Base-by-base conservation (phyloP, 2,113 vertebrate genomes). In the Deroptyus accipitrinus region DNA sequence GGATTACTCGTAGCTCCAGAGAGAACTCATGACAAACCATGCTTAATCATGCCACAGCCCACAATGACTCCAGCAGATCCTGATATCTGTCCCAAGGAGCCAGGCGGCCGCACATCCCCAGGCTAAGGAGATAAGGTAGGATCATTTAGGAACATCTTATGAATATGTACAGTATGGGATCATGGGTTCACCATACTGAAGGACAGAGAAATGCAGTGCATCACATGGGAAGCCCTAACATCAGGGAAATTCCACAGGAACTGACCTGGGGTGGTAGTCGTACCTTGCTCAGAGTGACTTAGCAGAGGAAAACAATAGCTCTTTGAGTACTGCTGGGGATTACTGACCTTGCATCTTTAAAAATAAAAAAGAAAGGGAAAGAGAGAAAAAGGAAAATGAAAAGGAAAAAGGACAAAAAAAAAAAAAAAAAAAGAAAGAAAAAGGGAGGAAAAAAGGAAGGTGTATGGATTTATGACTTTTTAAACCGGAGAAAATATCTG, bases 51-150 rank as follows among this genome's bases (percentile, higher is more conserved):
- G 30, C 70, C 75, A 16, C 0, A 0, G 83, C 55, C 77, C 81
- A 54, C n/a, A 23, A 42, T 5, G 77, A 42, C 83, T 80, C 91
- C 7, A 1, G 46, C 41, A 27, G 61, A n/a, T 63, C 55, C 90
- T 8, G 23, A 31, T 19, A 68, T 69, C 17, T 39, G 33, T 57
- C 14, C 51, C 7, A 4, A 54, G 73, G 44, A 81, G 68, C 46
- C 4, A 0, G 20, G 27, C 2, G 0, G 49, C 25, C 7, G 2
- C 4, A 0, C 3, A 15, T 20, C 78, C 63, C 49, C 41, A 3
- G 72, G 86, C 48, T 30, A n/a, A 83, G 73, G 76, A 95, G 68
- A 73, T 27, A 33, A 74, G 22, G 46, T n/a, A 28, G 79, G 22
- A 74, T 51, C 49, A 16, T 10, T 20, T 41, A 31, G 68, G 72